Conservation (phyloP, 2,797 vertebrate species). For the Nothura maculosa region DNA sequence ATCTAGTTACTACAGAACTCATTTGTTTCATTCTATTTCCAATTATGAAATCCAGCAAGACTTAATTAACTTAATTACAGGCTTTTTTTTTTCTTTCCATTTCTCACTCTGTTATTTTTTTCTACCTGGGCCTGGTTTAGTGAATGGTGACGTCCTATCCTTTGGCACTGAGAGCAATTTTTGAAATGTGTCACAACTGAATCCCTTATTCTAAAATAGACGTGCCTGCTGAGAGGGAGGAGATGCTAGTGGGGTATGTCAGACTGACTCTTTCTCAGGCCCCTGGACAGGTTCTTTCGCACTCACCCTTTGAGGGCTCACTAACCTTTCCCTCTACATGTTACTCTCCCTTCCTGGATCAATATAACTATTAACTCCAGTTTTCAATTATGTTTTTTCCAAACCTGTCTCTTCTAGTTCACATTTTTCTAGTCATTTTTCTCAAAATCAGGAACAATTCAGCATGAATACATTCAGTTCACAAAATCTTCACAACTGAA, state of each 20-base stretch:
- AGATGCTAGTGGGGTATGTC: not conserved
- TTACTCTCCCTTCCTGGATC: not conserved
- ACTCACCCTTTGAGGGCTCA: rapidly evolving
- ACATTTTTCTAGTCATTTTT: not conserved
- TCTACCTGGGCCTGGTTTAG: not conserved
- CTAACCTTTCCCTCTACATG: not conserved
- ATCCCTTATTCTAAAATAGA: too few relatives aligned
- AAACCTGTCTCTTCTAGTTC: not conserved
- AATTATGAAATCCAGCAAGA: not conserved
- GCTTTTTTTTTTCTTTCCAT: not conserved
- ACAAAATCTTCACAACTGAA: not conserved
- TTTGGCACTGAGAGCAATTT: not conserved
- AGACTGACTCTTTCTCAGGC: not conserved
- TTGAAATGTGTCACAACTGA: too few relatives aligned
- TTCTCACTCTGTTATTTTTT: not conserved
- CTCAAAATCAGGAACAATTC: not conserved
- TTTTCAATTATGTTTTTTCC: not conserved
- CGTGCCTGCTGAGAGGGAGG: not conserved
- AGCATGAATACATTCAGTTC: not conserved
- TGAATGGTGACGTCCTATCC: not conserved
- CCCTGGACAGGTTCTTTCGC: not conserved
- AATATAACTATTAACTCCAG: not conserved
- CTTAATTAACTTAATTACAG: constrained; percentile 7
- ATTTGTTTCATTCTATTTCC: constrained; percentile 16
- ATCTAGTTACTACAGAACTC: constrained; percentile 11